Percentiles rank a stretch among this genome's conserved stretches.
Conservation (phyloP, 2,113 vertebrate genomes). For the Nannospalax galili region DNA sequence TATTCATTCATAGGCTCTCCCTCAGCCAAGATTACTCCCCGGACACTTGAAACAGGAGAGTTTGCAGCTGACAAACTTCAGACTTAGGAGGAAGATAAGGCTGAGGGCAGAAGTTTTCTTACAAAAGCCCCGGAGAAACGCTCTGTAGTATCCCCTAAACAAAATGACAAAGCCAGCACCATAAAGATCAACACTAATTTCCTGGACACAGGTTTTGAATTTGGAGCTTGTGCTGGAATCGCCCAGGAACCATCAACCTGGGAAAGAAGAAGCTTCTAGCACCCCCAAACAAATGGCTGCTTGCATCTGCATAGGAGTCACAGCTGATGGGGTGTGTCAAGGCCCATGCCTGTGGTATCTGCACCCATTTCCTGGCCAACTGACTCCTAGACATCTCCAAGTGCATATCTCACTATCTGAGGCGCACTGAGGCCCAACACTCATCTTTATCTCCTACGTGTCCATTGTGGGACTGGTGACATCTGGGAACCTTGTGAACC, state of each 20-base stretch:
- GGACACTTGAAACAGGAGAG: neutral
- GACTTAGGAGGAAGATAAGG: neutral
- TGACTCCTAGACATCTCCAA: neutral
- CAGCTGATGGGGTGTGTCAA: too few relatives aligned
- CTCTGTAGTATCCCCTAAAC: neutral
- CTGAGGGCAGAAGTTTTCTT: neutral
- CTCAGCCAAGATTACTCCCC: neutral
- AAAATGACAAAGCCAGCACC: neutral
- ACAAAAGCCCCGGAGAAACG: neutral
- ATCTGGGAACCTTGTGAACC: neutral
- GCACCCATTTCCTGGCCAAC: accelerated
- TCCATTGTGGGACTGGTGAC: neutral
- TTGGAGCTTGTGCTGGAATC: neutral
- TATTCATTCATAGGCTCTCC: too few relatives aligned
- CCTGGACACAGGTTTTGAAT: neutral
- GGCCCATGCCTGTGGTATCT: neutral
- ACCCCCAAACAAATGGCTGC: neutral
- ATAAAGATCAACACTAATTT: neutral
- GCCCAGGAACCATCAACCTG: neutral
- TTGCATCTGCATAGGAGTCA: neutral
- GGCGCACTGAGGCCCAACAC: neutral
- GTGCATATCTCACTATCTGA: neutral
- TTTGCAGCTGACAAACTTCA: neutral
- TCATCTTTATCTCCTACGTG: neutral
- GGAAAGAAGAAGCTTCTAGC: neutral